Evolutionary conservation across 2,888 invertebrate genomes (phyloP).

Genomic region (Zaprionus lineosus): DNA sequence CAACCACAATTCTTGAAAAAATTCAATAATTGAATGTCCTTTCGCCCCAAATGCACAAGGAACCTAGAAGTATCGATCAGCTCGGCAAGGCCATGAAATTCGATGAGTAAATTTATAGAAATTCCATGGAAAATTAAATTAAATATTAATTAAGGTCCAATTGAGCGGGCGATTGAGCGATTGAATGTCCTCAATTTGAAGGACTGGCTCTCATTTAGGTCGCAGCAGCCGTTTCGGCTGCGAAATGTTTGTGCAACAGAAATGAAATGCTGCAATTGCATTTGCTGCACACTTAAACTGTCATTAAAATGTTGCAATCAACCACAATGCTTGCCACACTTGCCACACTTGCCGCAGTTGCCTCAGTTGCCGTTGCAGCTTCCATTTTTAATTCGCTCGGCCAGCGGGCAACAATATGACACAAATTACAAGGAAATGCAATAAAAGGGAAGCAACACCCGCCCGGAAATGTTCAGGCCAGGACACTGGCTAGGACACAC

Average conservation of each 20-base stretch:
- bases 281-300: slow-evolving; percentile 60
- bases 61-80: too few species aligned
- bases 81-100: too few species aligned
- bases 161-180: not conserved
- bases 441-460: slow-evolving; percentile 53
- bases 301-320: slow-evolving; percentile 62
- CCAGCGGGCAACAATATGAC: slow-evolving; percentile 67
- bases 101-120: too few species aligned
- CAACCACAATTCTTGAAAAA: too few species aligned
- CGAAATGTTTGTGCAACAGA: slow-evolving; percentile 2
- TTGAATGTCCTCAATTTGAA: not conserved
- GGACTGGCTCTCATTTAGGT: not conserved
- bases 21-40: too few species aligned
- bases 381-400: slow-evolving; percentile 59
- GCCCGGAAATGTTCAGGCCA: slow-evolving; percentile 16
- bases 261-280: slow-evolving; percentile 50
- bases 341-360: slow-evolving; percentile 11
- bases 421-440: slow-evolving; percentile 72
- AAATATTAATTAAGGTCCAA: not conserved
- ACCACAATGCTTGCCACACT: slow-evolving; percentile 46
- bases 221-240: too few species aligned
- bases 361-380: slow-evolving; percentile 34
- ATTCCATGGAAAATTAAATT: not conserved
- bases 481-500: too few species aligned
- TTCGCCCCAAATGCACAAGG: too few species aligned